phyloP scores from a whole-genome alignment of 1,140 invertebrate genomes.

The Drosophila murphyi region DNA sequence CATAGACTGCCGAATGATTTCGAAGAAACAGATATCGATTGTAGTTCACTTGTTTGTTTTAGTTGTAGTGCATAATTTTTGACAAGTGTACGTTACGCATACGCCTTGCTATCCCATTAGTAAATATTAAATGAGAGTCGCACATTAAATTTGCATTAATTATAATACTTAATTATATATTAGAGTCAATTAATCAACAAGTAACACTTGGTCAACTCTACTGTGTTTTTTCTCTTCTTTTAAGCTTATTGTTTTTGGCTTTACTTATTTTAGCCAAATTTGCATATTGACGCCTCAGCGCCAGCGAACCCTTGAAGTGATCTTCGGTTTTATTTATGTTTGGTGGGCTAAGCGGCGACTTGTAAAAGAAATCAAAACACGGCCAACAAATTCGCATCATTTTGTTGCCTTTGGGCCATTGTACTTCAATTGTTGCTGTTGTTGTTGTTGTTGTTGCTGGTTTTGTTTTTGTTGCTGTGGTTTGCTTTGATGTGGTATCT shows the following conservation, averaged over 20 bases:
- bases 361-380: conserved; percentile 56
- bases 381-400: conserved; percentile 63
- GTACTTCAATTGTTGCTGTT: conserved; percentile 40
- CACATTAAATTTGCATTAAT: conserved; percentile 51
- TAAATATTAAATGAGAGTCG: conserved; percentile 19
- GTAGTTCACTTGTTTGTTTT: no score
- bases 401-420: conserved; percentile 48
- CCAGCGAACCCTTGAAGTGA: conserved; percentile 39
- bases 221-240: not conserved
- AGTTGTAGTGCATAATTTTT: not conserved
- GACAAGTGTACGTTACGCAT: conserved; percentile 49
- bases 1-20: no score
- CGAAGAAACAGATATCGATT: no score
- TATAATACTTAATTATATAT: conserved; percentile 65
- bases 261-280: conserved; percentile 48
- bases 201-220: conserved; percentile 47
- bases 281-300: conserved; percentile 66
- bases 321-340: conserved; percentile 38
- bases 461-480: conserved; percentile 13
- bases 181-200: conserved; percentile 64
- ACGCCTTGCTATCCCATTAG: conserved; percentile 54
- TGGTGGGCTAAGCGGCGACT: conserved; percentile 45
- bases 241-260: not conserved
- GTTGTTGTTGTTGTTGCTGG: conserved; percentile 50
- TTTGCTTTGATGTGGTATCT: conserved; percentile 50